Evolutionary conservation across 2,113 vertebrate species (phyloP).

Genomic region (Marmota monax): DNA sequence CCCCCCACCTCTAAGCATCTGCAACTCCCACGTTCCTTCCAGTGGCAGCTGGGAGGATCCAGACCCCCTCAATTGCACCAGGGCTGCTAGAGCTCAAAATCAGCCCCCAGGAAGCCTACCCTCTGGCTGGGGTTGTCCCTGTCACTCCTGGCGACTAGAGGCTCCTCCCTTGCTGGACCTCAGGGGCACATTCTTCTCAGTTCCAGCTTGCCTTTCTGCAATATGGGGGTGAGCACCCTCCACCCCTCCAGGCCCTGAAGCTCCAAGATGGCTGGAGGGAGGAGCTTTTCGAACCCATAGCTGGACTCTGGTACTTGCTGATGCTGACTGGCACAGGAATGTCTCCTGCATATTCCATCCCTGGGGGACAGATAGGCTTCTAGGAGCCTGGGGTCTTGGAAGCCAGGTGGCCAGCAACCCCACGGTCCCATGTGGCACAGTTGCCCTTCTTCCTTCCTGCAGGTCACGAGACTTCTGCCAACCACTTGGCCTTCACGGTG

Average conservation of each 20-base stretch:
- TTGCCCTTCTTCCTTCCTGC: not conserved
- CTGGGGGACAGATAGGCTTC: not conserved
- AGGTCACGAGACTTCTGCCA: constrained; percentile 97
- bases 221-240: too few species aligned
- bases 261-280: not conserved
- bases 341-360: not conserved
- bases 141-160: not conserved
- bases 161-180: not conserved
- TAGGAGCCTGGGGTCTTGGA: not conserved
- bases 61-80: not conserved
- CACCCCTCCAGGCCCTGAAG: not conserved
- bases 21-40: not conserved
- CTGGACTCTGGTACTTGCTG: fast-evolving
- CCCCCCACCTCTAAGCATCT: too few species aligned
- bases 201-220: not conserved
- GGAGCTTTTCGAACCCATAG: not conserved
- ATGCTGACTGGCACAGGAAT: not conserved
- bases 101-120: too few species aligned
- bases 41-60: not conserved
- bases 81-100: not conserved
- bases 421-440: fast-evolving
- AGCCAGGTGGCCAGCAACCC: not conserved
- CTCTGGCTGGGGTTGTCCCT: not conserved
- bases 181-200: not conserved
- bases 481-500: constrained; percentile 92